Base-by-base conservation (phyloP, 2,113 vertebrate genomes). In the Vombatus ursinus region DNA sequence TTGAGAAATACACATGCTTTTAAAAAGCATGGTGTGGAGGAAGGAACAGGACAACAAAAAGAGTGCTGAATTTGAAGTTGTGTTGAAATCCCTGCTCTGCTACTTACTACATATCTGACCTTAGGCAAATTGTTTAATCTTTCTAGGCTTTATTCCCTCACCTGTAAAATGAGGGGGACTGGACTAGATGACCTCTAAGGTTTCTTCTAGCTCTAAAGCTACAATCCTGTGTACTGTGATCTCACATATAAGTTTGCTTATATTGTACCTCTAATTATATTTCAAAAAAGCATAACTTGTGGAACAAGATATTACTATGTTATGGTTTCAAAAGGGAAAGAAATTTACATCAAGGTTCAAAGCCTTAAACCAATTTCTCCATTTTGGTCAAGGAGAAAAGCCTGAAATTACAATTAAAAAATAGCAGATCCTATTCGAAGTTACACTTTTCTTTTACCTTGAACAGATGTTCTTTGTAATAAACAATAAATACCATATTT, bases 241-340 rank as follows among this genome's bases (percentile, higher is more conserved):
- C 68, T 44, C 44, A 84, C 19, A 44, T 50, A 50, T 28, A 90
- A 37, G 3, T 90, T 50, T 28, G 26, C 48, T 90, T 90, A 26
- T 90, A 48, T 90, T 90, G 47, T 50, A 90, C 24, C 10, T 49
- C 14, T 44, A 37, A n/a, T n/a, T 77, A 22, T 44, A 84, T 84
- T 44, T n/a, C 37, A n/a, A 84, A 68, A 68, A 84, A 84, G 19
- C 6, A 44, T 84, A 68, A 57, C 54, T 37, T 68, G 44, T 23
- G 90, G 12, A 95, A 50, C 47, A 92, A 96, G 77, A 89, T 14
- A 93, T 54, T 49, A 95, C 89, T 90, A 90, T 51, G 94, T 61
- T 94, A 92, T 14, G 93, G 91, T 91, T 96, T 93, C 96, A 8
- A 91, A 97, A 93, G 68, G 44, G 93, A 98, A 94, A 90, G 48